phyloP scores from a whole-genome alignment of 2,113 vertebrate genomes.

The Eolophus roseicapilla region DNA sequence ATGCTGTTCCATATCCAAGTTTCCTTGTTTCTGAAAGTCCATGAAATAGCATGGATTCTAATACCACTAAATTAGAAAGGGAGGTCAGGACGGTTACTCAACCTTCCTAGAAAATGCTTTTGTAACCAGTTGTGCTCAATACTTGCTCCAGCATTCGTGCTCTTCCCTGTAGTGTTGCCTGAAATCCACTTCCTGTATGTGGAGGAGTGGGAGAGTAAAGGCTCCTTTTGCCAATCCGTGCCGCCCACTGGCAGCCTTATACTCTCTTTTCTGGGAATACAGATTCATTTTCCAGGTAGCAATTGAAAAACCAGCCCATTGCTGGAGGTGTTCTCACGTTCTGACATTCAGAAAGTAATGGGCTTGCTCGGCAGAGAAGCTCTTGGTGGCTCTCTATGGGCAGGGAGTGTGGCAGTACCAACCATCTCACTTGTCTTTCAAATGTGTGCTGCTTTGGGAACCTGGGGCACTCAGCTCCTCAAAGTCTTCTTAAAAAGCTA shows the following conservation, averaged over 20 bases:
- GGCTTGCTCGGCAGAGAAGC: background rate
- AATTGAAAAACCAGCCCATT: background rate
- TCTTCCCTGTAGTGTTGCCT: background rate
- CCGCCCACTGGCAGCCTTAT: background rate
- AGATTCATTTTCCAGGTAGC: background rate
- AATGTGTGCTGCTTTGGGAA: background rate
- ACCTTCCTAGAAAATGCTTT: background rate
- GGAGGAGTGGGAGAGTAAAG: background rate
- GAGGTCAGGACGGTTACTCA: background rate
- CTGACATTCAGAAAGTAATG: background rate
- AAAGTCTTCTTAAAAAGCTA: background rate
- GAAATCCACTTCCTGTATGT: background rate
- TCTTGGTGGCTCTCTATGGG: background rate
- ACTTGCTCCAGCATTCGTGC: background rate
- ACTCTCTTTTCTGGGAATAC: background rate
- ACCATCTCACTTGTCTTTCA: background rate
- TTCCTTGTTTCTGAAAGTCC: background rate
- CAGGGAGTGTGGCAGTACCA: background rate
- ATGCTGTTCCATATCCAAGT: accelerated
- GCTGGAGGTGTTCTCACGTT: background rate
- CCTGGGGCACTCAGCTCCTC: background rate
- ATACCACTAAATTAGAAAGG: background rate
- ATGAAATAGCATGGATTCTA: background rate
- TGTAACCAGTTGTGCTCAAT: background rate
- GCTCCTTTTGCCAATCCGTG: background rate